Conservation (phyloP, 2,113 vertebrate genomes). For the Nothobranchius furzeri region DNA sequence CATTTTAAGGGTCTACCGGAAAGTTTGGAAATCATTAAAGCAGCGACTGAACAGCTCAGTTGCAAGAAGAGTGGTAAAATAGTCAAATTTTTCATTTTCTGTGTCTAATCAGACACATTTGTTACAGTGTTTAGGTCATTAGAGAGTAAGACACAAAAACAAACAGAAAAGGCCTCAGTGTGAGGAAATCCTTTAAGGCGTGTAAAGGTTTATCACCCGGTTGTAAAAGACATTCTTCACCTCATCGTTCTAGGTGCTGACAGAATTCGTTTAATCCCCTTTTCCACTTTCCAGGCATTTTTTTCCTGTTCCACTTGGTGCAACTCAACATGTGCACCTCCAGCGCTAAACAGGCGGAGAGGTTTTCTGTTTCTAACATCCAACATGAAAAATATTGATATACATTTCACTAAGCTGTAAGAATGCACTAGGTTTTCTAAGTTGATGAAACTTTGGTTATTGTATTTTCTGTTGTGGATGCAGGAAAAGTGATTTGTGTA, state of each 20-base stretch:
- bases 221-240: not conserved
- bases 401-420: not conserved
- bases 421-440: not conserved
- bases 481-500: not conserved
- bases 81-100: not conserved
- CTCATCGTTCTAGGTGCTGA: not conserved
- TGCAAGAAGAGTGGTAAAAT: not conserved
- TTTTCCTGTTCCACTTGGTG: not conserved
- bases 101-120: not conserved
- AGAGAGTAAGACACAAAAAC: not conserved
- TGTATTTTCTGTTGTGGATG: not conserved
- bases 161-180: not conserved
- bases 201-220: not conserved
- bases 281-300: not conserved
- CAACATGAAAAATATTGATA: not conserved
- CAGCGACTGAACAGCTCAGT: not conserved
- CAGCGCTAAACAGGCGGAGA: not conserved
- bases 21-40: not conserved
- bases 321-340: not conserved
- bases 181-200: not conserved
- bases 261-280: not conserved
- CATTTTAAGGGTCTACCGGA: not conserved
- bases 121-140: not conserved
- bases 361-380: too few species aligned
- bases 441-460: not conserved